A percentile compares a stretch with the other conserved stretches of the same genome.
phyloP scores from a whole-genome alignment of 2,888 invertebrate genomes.

The Mystacides longicornis region DNA sequence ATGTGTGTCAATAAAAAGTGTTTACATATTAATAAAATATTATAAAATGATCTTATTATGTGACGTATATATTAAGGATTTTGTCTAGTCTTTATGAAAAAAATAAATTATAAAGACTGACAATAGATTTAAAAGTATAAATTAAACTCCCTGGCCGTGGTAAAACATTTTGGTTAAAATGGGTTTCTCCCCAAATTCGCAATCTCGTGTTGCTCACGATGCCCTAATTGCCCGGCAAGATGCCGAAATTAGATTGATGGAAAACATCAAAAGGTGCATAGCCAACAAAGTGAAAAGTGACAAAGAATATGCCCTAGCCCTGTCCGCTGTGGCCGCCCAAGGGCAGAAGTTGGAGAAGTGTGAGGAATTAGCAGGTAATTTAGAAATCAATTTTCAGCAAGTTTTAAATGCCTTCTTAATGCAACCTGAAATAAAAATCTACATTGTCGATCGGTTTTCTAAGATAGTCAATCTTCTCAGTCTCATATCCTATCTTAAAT shows the following conservation, averaged over 20 bases:
- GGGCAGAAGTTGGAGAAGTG: constrained; percentile 76
- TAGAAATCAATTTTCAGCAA: too few species aligned
- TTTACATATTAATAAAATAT: neutral
- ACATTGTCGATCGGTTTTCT: too few species aligned
- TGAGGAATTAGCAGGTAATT: constrained; percentile 60
- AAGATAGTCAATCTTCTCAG: too few species aligned
- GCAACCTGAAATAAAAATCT: too few species aligned
- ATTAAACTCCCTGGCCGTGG: too few species aligned
- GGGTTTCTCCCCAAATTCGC: constrained; percentile 82
- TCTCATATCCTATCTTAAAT: too few species aligned
- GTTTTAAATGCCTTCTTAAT: too few species aligned
- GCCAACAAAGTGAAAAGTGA: constrained; percentile 85
- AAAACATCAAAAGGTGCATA: constrained; percentile 83
- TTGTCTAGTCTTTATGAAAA: neutral
- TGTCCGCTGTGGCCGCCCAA: constrained; percentile 72
- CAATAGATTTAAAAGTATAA: too few species aligned
- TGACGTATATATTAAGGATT: neutral
- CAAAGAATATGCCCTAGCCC: constrained; percentile 80
- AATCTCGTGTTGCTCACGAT: constrained; percentile 86
- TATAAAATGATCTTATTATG: neutral
- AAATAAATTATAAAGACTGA: too few species aligned
- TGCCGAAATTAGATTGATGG: constrained; percentile 85
- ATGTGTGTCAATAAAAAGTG: neutral
- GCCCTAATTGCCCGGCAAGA: constrained; percentile 85
- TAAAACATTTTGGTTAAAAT: constrained; percentile 35